Evolutionary conservation across 1,140 invertebrate genomes (phyloP).

Genomic region (Halesus radiatus): DNA sequence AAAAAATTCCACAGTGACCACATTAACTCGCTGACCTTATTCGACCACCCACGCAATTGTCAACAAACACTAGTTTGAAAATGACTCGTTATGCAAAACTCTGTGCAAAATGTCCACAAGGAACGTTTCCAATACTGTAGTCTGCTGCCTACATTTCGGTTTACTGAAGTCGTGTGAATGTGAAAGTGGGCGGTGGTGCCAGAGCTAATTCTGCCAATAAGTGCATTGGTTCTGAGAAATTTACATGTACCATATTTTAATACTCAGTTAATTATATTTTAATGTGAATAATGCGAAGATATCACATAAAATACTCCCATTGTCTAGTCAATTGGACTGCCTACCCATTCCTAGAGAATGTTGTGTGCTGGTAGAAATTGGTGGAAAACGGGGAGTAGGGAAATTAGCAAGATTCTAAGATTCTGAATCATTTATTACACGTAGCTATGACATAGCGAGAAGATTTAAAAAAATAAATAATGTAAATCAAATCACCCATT

Average conservation of each 20-base stretch:
- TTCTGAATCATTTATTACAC: too few species aligned
- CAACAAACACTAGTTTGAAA: too few species aligned
- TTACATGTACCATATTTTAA: neutral
- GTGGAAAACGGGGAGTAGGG: too few species aligned
- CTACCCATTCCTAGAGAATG: neutral
- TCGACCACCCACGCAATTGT: neutral
- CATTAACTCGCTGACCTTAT: neutral
- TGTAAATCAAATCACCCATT: too few species aligned
- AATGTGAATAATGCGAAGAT: neutral
- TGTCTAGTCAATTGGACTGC: too few species aligned
- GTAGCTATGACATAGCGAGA: too few species aligned
- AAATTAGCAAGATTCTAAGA: too few species aligned
- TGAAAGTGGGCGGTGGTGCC: constrained; percentile 25
- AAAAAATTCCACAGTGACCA: neutral
- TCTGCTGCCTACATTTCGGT: neutral
- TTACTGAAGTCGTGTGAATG: constrained; percentile 11
- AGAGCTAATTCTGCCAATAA: neutral
- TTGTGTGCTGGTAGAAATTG: too few species aligned
- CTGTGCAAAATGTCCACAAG: neutral
- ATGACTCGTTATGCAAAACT: neutral
- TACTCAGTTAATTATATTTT: neutral
- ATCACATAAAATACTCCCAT: too few species aligned
- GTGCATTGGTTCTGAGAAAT: neutral
- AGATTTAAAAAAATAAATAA: too few species aligned
- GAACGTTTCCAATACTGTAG: neutral